Conservation (phyloP, 37 sponge, comb jelly and placozoan genomes). For the Tethya wilhelma region DNA sequence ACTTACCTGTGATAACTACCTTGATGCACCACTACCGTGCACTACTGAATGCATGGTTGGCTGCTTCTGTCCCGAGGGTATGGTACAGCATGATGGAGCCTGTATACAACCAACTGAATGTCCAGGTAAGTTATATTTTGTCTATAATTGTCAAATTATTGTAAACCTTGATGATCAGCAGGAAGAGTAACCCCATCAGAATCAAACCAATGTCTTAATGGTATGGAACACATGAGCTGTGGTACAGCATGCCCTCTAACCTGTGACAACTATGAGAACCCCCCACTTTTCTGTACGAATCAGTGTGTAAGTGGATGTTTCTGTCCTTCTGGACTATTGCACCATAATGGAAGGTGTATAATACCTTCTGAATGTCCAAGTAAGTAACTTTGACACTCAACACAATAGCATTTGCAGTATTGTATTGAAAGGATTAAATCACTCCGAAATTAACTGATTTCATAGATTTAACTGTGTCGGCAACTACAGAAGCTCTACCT, state of each 20-base stretch:
- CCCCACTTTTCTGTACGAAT: neutral
- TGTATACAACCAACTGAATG: neutral
- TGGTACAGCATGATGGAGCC: neutral
- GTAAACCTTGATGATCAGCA: no score
- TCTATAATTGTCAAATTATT: neutral
- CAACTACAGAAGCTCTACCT: neutral
- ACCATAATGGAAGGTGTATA: constrained; percentile 3
- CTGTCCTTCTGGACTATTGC: constrained; percentile 13
- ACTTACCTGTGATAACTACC: constrained; percentile 12
- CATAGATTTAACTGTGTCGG: no score
- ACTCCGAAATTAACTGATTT: neutral
- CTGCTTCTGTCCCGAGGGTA: constrained; percentile 33
- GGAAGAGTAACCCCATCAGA: no score
- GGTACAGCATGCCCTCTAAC: constrained; percentile 20
- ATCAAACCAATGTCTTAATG: constrained; percentile 3
- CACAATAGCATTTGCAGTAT: neutral
- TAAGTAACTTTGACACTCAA: neutral
- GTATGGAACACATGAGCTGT: constrained; percentile 3
- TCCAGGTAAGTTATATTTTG: constrained; percentile 7
- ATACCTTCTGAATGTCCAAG: constrained; percentile 3
- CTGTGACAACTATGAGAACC: constrained; percentile 20
- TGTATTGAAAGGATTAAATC: neutral
- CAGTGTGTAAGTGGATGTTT: constrained; percentile 8
- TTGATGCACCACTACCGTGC: neutral
- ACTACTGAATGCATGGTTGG: neutral